A percentile compares a stretch with the other conserved stretches of the same genome.
Conservation (phyloP, 2,113 vertebrate species). For the Rhynchopsitta pachyrhyncha region DNA sequence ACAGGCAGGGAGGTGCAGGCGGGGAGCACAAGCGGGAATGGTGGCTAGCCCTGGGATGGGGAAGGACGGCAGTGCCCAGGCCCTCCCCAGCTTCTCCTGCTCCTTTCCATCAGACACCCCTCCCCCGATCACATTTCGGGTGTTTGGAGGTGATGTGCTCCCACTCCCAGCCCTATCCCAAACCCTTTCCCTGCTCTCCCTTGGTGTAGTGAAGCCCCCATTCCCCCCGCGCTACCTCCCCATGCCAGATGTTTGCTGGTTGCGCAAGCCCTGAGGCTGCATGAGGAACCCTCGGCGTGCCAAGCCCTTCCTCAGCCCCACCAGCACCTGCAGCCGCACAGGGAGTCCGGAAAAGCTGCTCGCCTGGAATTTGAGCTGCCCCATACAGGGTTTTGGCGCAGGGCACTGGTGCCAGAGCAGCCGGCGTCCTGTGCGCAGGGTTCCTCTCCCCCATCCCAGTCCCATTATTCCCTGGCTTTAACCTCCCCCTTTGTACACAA, state of each 20-base stretch:
- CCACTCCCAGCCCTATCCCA: not conserved
- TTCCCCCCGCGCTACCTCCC: not conserved
- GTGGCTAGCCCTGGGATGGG: not conserved
- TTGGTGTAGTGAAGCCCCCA: rapidly evolving
- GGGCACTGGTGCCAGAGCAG: not conserved
- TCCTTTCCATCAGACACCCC: not conserved
- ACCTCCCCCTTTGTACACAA: rapidly evolving
- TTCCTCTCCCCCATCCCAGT: not conserved
- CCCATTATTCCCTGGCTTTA: not conserved
- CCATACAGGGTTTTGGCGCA: rapidly evolving
- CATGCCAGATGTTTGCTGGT: not conserved
- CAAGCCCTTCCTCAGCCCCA: not conserved
- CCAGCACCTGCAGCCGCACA: rapidly evolving
- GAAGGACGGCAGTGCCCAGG: too few species aligned
- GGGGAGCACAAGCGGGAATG: not conserved
- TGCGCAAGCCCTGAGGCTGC: not conserved
- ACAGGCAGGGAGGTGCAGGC: not conserved
- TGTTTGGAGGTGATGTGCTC: too few species aligned
- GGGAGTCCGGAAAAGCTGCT: not conserved
- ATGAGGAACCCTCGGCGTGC: rapidly evolving
- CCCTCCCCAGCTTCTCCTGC: too few species aligned
- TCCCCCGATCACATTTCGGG: not conserved
- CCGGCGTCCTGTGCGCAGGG: rapidly evolving
- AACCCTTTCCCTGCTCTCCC: not conserved
- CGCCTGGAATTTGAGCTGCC: not conserved